Evolutionary conservation across 2,797 vertebrate genomes (phyloP).

Genomic region (Thalassophryne amazonica): DNA sequence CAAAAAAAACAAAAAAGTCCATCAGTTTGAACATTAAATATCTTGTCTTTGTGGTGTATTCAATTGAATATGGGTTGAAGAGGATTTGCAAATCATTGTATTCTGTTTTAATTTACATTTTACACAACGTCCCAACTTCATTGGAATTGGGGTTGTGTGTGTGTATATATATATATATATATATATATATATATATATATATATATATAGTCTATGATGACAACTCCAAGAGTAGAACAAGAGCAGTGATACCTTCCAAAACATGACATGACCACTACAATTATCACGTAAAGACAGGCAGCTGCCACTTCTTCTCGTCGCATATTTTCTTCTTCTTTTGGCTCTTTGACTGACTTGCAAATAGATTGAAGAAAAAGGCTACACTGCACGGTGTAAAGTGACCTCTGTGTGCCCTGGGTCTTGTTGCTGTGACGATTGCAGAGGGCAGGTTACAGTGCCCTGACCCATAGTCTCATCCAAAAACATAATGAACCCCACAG

Average conservation of each 20-base stretch:
- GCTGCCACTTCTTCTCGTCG: constrained; percentile 43
- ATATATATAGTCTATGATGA: no score
- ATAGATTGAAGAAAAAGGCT: constrained; percentile 28
- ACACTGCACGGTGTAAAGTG: constrained; percentile 24
- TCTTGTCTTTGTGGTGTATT: no score
- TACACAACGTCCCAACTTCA: no score
- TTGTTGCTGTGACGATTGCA: constrained; percentile 63
- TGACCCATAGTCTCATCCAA: constrained; percentile 65
- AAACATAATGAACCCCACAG: constrained; percentile 75
- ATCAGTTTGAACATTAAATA: no score
- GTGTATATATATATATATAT: no score
- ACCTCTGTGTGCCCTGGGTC: constrained; percentile 39
- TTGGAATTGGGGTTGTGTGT: no score
- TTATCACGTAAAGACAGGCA: constrained; percentile 54
- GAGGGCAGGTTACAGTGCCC: constrained; percentile 55
- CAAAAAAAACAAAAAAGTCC: no score
- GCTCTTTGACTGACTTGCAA: constrained; percentile 33
- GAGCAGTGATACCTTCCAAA: constrained; percentile 22
- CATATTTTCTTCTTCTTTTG: constrained; percentile 22
- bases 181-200: no score
- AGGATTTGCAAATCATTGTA: no score
- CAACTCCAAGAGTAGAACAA: no score
- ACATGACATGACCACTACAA: constrained; percentile 49
- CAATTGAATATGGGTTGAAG: no score
- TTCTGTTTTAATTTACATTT: no score